A percentile compares a stretch with the other conserved stretches of the same genome.
Conservation (phyloP, 1,140 invertebrate species). For the Conus ventricosus region DNA sequence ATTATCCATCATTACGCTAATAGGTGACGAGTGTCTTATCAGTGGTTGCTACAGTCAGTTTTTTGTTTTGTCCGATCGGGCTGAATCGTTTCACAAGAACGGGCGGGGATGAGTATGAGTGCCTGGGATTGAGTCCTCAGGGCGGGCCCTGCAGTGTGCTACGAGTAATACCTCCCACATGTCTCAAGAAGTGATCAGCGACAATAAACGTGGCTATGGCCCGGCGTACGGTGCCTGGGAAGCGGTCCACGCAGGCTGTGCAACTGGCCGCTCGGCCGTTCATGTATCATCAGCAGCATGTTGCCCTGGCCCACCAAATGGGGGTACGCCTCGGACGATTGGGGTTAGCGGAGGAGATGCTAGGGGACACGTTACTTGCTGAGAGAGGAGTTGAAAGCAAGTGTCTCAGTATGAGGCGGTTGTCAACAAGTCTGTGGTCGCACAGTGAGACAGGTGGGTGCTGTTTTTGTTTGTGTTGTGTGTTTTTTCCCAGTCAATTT, state of each 20-base stretch:
- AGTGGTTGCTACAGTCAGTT: too few species aligned
- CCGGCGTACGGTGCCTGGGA: slow-evolving; percentile 70
- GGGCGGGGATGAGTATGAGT: slow-evolving; percentile 68
- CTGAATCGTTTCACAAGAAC: slow-evolving; percentile 68
- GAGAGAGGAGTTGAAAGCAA: slow-evolving; percentile 57
- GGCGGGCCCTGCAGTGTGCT: slow-evolving; percentile 60
- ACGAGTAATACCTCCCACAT: slow-evolving; percentile 60
- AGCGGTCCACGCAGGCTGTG: slow-evolving; percentile 64
- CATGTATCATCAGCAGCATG: slow-evolving; percentile 68
- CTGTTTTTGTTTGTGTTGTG: not conserved
- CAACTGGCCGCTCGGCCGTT: slow-evolving; percentile 63
- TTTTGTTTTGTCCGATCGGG: slow-evolving; percentile 43
- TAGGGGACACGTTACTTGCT: slow-evolving; percentile 67
- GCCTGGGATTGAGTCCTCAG: slow-evolving; percentile 63
- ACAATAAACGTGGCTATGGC: slow-evolving; percentile 64
- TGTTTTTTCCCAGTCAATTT: too few species aligned
- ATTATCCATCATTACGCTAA: too few species aligned
- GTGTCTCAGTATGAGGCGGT: slow-evolving; percentile 49
- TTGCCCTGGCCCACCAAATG: slow-evolving; percentile 60
- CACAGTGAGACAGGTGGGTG: slow-evolving; percentile 14
- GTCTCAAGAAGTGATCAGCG: slow-evolving; percentile 55
- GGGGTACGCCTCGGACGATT: slow-evolving; percentile 58
- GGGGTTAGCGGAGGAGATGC: slow-evolving; percentile 64
- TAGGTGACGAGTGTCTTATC: too few species aligned
- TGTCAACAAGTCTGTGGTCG: not conserved